Evolutionary conservation across 2,888 invertebrate species (phyloP), one percentile per base, ranked within the genome.

Genomic region (Gandaritis pyraliata): DNA sequence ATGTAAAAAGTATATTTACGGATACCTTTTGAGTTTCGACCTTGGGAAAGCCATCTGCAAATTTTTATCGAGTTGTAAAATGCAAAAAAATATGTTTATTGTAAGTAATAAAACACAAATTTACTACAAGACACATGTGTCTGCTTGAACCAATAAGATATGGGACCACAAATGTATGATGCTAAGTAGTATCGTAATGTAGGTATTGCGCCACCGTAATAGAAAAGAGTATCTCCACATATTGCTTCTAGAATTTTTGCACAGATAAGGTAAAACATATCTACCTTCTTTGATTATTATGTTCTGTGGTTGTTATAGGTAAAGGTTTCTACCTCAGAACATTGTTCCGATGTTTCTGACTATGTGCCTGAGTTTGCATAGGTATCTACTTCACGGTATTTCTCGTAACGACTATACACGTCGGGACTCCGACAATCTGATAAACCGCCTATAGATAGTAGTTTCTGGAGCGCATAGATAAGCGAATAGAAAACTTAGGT

Each of bases 31-130:
- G 16, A 58, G 41, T 47, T 50, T 45, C 23, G 38, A 58, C 62
- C 58, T 62, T 58, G 62, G 13, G 12, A 43, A 49, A 39, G 38
- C 49, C 58, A 62, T 58, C 58, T 58, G 62, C 54, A 54, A 58
- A 46, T 54, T 50, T 54, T 61, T 61, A 61, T 53, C n/a, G 61
- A 53, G 49, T 50, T 50, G 51, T 63, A 51, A 63, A 62, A 62
- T 45, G 48, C 8, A n/a, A 48, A 58, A 49, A 53, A 53, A 51
- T 51, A 29, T 58, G 30, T 48, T 41, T 55, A 63, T 58, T 33
- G 45, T 30, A 11, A 16, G 10, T 43, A 55, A 63, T 58, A 55
- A 63, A 58, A 55, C 11, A 57, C 33, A 18, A 36, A 52, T 60
- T 49, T 58, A 58, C 50, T 39, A 53, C 53, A 16, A 11, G 53